Conservation (phyloP, 2,797 vertebrate species). For the Anguilla megastoma region DNA sequence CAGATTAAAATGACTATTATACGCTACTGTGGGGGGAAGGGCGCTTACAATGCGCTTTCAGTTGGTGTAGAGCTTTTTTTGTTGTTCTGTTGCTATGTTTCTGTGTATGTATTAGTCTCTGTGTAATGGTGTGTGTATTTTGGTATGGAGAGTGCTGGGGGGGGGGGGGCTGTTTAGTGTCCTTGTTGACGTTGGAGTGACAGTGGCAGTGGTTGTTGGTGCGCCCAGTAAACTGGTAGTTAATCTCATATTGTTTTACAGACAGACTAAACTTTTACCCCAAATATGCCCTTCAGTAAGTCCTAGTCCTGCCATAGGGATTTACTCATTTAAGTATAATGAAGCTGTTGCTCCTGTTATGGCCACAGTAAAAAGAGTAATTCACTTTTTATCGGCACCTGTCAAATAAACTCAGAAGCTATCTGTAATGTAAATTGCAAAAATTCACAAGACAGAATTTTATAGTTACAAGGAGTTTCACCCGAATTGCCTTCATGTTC, state of each 20-base stretch:
- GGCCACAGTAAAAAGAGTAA: conserved; percentile 20
- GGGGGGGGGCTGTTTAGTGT: background rate
- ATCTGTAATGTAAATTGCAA: conserved; percentile 25
- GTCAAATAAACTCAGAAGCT: conserved; percentile 23
- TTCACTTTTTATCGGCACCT: conserved; percentile 20
- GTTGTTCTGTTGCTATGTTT: background rate
- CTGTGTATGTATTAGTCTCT: background rate
- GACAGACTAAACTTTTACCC: background rate
- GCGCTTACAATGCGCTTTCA: background rate
- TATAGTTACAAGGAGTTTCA: background rate
- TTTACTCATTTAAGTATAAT: conserved; percentile 25
- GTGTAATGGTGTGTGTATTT: background rate
- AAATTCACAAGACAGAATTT: conserved; percentile 24
- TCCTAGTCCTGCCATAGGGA: background rate
- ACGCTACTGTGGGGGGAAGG: background rate
- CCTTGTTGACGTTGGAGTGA: background rate
- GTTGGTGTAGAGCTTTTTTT: background rate
- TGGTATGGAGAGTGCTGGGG: background rate
- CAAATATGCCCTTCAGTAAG: background rate
- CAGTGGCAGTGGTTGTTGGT: background rate
- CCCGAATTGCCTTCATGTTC: background rate
- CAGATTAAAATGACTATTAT: background rate
- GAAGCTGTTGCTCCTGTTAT: conserved; percentile 10
- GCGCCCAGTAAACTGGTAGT: background rate
- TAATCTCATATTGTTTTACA: background rate